Evolutionary conservation across 2,888 invertebrate genomes (phyloP).

Genomic region (Callyntrura guangdongensis): DNA sequence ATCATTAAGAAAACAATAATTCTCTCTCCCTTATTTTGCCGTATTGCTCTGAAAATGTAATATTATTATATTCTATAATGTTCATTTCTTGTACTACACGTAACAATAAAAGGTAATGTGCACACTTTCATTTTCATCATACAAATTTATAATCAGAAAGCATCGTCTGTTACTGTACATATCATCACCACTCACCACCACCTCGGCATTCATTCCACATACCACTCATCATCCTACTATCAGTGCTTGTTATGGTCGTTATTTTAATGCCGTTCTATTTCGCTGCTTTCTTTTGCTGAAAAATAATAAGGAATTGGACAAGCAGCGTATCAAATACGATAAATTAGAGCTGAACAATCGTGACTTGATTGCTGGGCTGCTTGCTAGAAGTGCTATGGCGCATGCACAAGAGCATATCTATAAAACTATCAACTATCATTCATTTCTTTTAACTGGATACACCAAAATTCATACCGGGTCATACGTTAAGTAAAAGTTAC

Average conservation of each 20-base stretch:
- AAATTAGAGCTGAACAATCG: conserved; percentile 77
- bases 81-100: not conserved
- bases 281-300: not conserved
- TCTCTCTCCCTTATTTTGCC: not conserved
- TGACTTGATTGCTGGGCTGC: conserved; percentile 75
- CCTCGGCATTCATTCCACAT: not conserved
- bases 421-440: not conserved
- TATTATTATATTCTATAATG: conserved; percentile 16
- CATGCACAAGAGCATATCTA: not conserved
- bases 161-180: not conserved
- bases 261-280: conserved; percentile 39
- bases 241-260: conserved; percentile 23
- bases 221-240: conserved; percentile 31
- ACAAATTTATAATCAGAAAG: conserved; percentile 65
- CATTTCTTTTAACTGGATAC: not conserved
- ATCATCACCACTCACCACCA: no score
- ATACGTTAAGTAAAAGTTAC: not conserved
- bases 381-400: conserved; percentile 10
- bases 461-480: conserved; percentile 1
- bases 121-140: conserved; percentile 76
- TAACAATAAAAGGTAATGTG: conserved; percentile 65
- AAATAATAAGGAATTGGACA: conserved; percentile 51
- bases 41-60: not conserved
- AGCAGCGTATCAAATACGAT: conserved; percentile 67
- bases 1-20: conserved; percentile 76